Evolutionary conservation across 2,888 invertebrate species (phyloP).

Genomic region (Polydrusus cervinus): DNA sequence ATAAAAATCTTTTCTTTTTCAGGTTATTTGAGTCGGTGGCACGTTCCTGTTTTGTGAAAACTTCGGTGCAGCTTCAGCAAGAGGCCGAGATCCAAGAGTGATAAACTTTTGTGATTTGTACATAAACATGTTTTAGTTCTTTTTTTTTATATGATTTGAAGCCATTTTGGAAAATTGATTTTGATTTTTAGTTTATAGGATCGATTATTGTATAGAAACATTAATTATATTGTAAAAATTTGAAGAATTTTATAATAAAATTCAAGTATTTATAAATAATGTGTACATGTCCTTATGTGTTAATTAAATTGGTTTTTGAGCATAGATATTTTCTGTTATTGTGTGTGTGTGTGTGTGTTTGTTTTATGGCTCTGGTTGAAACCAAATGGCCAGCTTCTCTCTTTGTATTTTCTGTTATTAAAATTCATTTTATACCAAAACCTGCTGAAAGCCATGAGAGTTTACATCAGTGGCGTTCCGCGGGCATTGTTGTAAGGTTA

Average conservation of each 20-base stretch:
- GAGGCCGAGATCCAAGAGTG: slow-evolving; percentile 82
- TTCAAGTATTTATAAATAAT: slow-evolving; percentile 70
- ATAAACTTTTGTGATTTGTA: slow-evolving; percentile 66
- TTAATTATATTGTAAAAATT: slow-evolving; percentile 67
- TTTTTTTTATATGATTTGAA: slow-evolving; percentile 57
- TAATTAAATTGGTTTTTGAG: slow-evolving; percentile 26
- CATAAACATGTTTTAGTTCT: slow-evolving; percentile 52
- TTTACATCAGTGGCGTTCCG: too few relatives aligned
- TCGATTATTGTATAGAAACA: slow-evolving; percentile 64
- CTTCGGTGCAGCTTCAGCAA: slow-evolving; percentile 75
- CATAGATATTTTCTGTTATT: background rate
- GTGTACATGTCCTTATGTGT: slow-evolving; percentile 22
- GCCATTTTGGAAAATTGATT: slow-evolving; percentile 56
- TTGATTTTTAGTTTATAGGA: slow-evolving; percentile 59
- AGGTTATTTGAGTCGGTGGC: slow-evolving; percentile 98
- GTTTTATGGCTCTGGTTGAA: too few relatives aligned
- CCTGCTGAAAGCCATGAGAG: too few relatives aligned
- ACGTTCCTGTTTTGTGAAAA: slow-evolving; percentile 93
- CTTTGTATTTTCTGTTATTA: slow-evolving; percentile 1
- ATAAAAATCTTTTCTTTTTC: slow-evolving; percentile 60
- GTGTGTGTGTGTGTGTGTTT: too few relatives aligned
- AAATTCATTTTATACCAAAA: background rate
- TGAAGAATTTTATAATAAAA: slow-evolving; percentile 70
- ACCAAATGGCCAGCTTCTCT: too few relatives aligned
- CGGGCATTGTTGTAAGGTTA: too few relatives aligned